Evolutionary conservation across 1,140 invertebrate species (phyloP).

Genomic region (Pinna nobilis): DNA sequence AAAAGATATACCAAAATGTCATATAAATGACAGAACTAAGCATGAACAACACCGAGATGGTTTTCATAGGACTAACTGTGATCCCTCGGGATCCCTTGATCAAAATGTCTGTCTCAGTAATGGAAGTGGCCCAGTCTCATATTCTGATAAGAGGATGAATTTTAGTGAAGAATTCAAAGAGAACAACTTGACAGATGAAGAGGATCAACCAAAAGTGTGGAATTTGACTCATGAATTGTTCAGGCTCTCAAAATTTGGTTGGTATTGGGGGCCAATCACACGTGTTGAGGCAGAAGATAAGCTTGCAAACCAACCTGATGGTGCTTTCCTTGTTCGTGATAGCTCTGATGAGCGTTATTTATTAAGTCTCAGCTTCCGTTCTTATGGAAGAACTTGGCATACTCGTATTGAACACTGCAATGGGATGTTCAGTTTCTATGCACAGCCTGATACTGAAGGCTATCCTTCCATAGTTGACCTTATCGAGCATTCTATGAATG

Average conservation of each 20-base stretch:
- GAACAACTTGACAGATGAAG: slow-evolving; percentile 10
- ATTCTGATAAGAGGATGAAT: slow-evolving; percentile 1
- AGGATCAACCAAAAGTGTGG: slow-evolving; percentile 59
- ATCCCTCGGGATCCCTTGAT: neutral
- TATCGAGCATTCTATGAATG: slow-evolving; percentile 83
- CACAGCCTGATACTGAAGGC: slow-evolving; percentile 80
- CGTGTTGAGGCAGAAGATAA: slow-evolving; percentile 80
- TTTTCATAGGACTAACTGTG: slow-evolving; percentile 1
- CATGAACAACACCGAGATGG: neutral
- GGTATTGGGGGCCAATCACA: slow-evolving; percentile 83
- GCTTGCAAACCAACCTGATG: slow-evolving; percentile 83
- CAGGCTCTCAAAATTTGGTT: slow-evolving; percentile 79
- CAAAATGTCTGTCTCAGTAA: slow-evolving; percentile 21
- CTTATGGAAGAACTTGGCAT: slow-evolving; percentile 84
- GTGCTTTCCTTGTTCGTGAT: slow-evolving; percentile 86
- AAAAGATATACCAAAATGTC: slow-evolving; percentile 68
- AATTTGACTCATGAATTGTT: slow-evolving; percentile 78
- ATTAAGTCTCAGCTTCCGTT: slow-evolving; percentile 84
- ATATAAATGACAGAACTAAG: slow-evolving; percentile 34
- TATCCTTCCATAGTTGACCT: slow-evolving; percentile 83
- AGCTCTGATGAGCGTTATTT: slow-evolving; percentile 84
- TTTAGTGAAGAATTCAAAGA: slow-evolving; percentile 19
- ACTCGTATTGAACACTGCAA: slow-evolving; percentile 82
- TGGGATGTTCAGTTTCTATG: slow-evolving; percentile 82
- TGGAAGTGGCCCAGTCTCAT: neutral